A percentile compares a stretch with the other conserved stretches of the same genome.
These are phyloP conservation scores for Dasyurus viverrinus DNA, from an alignment of 2,113 vertebrate genomes.

Conservation along the genomic window DNA sequence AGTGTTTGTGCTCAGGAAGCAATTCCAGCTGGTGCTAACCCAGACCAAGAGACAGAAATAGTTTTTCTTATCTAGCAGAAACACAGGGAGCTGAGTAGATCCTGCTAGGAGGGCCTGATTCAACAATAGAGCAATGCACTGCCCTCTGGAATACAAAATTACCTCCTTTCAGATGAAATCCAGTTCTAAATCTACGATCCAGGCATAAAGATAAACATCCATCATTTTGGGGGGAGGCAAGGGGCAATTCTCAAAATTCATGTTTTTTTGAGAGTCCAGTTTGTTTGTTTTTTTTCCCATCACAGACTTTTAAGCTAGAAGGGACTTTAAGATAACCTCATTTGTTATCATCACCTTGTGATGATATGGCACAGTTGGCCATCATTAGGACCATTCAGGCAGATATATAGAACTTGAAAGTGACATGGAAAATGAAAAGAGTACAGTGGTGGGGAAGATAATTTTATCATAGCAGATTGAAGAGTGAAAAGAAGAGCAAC, in stretches of 20 bases:
- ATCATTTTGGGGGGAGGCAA: neutral
- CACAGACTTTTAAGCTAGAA: neutral
- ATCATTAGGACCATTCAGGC: neutral
- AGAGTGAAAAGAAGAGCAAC: neutral
- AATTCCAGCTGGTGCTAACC: neutral
- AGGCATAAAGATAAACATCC: neutral
- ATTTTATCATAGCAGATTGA: neutral
- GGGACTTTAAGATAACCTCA: neutral
- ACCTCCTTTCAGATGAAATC: neutral
- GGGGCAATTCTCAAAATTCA: neutral
- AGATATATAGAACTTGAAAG: neutral
- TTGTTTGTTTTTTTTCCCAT: neutral
- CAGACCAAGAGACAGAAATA: neutral
- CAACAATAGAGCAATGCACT: neutral
- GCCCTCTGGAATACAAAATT: neutral
- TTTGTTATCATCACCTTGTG: neutral
- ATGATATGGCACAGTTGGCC: neutral
- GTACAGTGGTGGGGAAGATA: neutral
- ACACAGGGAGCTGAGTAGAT: neutral
- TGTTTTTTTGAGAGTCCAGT: neutral
- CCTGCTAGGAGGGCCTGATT: neutral
- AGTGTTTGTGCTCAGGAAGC: neutral
- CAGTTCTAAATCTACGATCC: neutral
- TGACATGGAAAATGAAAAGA: neutral
- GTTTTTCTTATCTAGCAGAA: rapidly evolving